Evolutionary conservation across 1,140 invertebrate species (phyloP).

Genomic region (Macrotrachela quadricornifera): DNA sequence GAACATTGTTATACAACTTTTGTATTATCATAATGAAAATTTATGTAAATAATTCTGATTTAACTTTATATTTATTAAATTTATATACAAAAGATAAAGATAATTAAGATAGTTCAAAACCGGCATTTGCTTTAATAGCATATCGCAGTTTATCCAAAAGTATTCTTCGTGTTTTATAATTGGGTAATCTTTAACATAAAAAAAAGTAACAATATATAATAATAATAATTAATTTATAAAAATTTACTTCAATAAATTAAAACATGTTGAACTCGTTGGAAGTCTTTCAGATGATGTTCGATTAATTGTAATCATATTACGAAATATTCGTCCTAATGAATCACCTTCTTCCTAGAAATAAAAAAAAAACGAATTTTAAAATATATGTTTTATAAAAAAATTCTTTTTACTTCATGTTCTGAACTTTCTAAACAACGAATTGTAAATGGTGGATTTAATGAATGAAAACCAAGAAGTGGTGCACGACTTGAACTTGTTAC

Average conservation of each 20-base stretch:
- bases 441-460: constrained; percentile 91
- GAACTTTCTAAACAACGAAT: constrained; percentile 95
- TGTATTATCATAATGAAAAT: no score
- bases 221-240: no score
- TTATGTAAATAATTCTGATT: no score
- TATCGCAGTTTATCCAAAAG: constrained; percentile 84
- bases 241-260: constrained; percentile 67
- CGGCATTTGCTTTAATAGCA: constrained; percentile 86
- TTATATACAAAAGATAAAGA: no score
- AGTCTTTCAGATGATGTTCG: constrained; percentile 79
- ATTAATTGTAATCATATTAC: constrained; percentile 84
- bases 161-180: constrained; percentile 87
- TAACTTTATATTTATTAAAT: no score
- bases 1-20: no score
- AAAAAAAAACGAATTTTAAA: no score
- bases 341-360: constrained; percentile 62
- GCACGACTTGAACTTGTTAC: constrained; percentile 96
- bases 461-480: constrained; percentile 81
- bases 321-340: constrained; percentile 78
- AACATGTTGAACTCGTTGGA: constrained; percentile 94
- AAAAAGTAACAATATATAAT: no score
- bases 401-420: constrained; percentile 54
- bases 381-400: not conserved
- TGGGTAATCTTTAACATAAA: constrained; percentile 54
- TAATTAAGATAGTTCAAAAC: constrained; percentile 69